These are phyloP conservation scores for Carcharodon carcharias DNA, from an alignment of 2,797 vertebrate species.

Conservation along the genomic window DNA sequence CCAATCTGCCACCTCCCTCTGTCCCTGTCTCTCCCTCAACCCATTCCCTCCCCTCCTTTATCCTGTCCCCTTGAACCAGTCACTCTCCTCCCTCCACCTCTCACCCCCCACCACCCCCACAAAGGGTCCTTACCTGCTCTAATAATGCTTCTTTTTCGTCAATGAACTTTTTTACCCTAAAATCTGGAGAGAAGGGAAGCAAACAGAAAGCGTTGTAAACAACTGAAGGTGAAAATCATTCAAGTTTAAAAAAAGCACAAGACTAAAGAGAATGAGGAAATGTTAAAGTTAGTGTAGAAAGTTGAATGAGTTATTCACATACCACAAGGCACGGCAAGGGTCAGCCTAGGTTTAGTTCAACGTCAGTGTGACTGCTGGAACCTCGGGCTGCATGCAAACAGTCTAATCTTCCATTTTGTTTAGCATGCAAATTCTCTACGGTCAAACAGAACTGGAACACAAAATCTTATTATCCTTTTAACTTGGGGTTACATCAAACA, in stretches of 20 bases:
- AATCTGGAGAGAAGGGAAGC: conserved; percentile 63
- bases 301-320: conserved; percentile 61
- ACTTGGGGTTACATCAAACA: conserved; percentile 38
- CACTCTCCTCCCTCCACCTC: too few species aligned
- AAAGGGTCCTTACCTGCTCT: conserved; percentile 70
- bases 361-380: conserved; percentile 58
- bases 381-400: conserved; percentile 74
- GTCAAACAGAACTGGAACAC: conserved; percentile 71
- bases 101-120: background rate
- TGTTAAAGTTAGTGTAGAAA: conserved; percentile 49
- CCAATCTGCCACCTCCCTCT: background rate
- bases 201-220: background rate
- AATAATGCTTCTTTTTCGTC: conserved; percentile 77
- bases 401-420: conserved; percentile 66
- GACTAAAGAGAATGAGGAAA: background rate
- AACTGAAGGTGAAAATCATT: background rate
- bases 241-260: fast-evolving
- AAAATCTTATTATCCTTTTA: conserved; percentile 64
- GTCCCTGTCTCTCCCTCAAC: too few species aligned
- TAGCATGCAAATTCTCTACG: conserved; percentile 64
- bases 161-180: conserved; percentile 71
- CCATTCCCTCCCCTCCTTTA: background rate
- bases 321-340: conserved; percentile 65
- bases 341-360: conserved; percentile 55
- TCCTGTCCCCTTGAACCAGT: background rate